These are phyloP conservation scores for Drosophila nasuta DNA, from an alignment of 1,140 invertebrate species.

Conservation along the genomic window DNA sequence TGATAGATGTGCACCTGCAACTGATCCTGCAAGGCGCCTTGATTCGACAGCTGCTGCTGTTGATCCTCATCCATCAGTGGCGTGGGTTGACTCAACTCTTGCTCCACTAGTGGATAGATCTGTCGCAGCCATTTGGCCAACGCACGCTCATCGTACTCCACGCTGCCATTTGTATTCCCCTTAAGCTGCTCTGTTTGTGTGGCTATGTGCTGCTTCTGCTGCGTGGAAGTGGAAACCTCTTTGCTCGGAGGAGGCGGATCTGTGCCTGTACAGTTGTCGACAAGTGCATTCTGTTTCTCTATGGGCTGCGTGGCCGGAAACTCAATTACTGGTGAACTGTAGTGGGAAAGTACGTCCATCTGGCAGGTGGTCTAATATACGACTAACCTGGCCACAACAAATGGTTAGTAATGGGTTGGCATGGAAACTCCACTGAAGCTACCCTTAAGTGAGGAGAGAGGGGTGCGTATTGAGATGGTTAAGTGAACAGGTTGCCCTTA, in stretches of 20 bases:
- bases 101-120: slow-evolving; percentile 72
- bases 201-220: slow-evolving; percentile 37
- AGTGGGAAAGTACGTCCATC: slow-evolving; percentile 83
- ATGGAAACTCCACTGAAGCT: no score
- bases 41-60: slow-evolving; percentile 31
- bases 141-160: slow-evolving; percentile 64
- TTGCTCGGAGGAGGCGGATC: slow-evolving; percentile 59
- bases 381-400: no score
- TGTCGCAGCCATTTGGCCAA: slow-evolving; percentile 71
- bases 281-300: slow-evolving; percentile 58
- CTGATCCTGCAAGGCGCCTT: slow-evolving; percentile 57
- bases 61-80: slow-evolving; percentile 56
- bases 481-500: no score
- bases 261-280: slow-evolving; percentile 74
- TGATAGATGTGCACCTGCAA: slow-evolving; percentile 71
- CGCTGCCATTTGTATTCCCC: not conserved
- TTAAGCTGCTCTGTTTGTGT: slow-evolving; percentile 67
- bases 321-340: slow-evolving; percentile 71
- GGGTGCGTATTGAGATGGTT: no score
- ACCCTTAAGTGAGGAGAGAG: no score
- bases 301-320: slow-evolving; percentile 64
- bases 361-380: not conserved
- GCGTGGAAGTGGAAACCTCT: slow-evolving; percentile 51
- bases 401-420: no score
- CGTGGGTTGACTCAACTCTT: slow-evolving; percentile 71